phyloP scores from a whole-genome alignment of 2,797 vertebrate species.

The Zalophus californianus region DNA sequence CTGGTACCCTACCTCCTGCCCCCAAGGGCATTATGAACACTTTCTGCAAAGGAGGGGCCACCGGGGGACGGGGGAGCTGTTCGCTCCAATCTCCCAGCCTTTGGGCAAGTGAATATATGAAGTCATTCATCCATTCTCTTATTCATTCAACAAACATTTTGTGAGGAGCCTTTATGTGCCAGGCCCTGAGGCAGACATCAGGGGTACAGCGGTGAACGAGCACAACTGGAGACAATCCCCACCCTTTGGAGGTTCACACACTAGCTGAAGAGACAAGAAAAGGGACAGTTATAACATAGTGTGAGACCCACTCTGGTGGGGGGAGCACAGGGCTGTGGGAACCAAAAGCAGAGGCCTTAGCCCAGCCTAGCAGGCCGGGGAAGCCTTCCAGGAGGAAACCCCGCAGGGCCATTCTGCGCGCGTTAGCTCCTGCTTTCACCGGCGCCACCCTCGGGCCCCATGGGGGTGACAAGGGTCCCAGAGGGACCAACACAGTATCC shows the following conservation, averaged over 20 bases:
- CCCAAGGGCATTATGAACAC: neutral
- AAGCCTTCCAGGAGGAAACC: neutral
- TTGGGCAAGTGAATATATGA: constrained; percentile 10
- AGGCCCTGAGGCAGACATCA: neutral
- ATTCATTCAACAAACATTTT: constrained; percentile 42
- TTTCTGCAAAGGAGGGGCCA: neutral
- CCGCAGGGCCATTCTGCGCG: neutral
- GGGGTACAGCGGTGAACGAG: neutral
- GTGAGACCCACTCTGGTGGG: neutral
- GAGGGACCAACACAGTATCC: neutral
- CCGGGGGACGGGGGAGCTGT: neutral
- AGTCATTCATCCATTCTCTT: constrained; percentile 29
- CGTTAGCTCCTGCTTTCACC: neutral
- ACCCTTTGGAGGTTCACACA: neutral
- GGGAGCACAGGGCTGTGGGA: neutral
- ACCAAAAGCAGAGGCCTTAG: neutral
- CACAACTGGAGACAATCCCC: neutral
- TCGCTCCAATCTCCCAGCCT: neutral
- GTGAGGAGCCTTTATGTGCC: neutral
- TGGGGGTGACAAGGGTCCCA: neutral
- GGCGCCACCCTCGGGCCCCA: neutral
- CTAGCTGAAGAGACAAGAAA: neutral
- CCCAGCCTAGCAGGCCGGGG: neutral
- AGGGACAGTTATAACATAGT: neutral
- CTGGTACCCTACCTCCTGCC: neutral